A percentile compares a stretch with the other conserved stretches of the same genome.
These are phyloP conservation scores for Aproaerema taeniolella DNA, from an alignment of 2,888 invertebrate species.

Conservation along the genomic window DNA sequence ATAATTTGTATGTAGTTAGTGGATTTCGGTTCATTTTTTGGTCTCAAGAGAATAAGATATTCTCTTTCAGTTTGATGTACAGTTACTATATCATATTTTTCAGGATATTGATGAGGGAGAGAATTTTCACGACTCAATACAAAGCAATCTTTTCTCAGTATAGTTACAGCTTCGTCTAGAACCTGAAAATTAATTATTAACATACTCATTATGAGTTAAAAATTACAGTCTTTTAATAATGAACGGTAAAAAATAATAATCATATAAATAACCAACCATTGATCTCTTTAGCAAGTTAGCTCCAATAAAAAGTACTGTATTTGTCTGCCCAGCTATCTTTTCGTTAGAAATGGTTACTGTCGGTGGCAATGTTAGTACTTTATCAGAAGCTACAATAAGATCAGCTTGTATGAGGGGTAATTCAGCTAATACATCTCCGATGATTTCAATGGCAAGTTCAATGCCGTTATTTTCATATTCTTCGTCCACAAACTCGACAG, in stretches of 20 bases:
- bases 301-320: conserved; percentile 69
- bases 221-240: not conserved
- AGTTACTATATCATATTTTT: conserved; percentile 65
- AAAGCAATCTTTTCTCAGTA: conserved; percentile 79
- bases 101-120: conserved; percentile 50
- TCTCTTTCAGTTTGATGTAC: conserved; percentile 67
- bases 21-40: conserved; percentile 55
- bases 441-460: conserved; percentile 68
- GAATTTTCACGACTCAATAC: conserved; percentile 78
- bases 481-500: conserved; percentile 70
- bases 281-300: conserved; percentile 66
- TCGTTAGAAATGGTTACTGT: conserved; percentile 79
- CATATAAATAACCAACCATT: conserved; percentile 36
- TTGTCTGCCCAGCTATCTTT: conserved; percentile 72
- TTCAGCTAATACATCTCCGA: conserved; percentile 80
- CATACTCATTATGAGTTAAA: not conserved
- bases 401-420: conserved; percentile 83
- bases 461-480: conserved; percentile 67
- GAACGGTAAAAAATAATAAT: not conserved
- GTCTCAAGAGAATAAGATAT: conserved; percentile 72
- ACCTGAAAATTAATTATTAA: conserved; percentile 37
- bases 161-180: conserved; percentile 57
- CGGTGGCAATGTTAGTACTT: conserved; percentile 61
- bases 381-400: conserved; percentile 74
- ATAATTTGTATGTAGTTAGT: conserved; percentile 66